phyloP scores from a whole-genome alignment of 2,888 invertebrate genomes.

The Acanthacorydalis orientalis region DNA sequence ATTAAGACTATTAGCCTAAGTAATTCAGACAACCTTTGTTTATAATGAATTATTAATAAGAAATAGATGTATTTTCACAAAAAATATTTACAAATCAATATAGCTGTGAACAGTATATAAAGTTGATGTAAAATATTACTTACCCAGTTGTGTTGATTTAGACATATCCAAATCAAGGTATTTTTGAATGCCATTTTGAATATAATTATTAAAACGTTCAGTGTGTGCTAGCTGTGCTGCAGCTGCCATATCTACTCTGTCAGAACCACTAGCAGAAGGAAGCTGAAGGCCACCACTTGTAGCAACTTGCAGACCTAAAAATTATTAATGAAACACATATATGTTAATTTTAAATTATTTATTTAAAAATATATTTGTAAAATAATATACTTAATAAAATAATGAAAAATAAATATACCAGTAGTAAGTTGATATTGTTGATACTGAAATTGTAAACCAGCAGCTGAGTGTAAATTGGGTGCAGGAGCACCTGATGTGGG shows the following conservation, averaged over 20 bases:
- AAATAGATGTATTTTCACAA: too few species aligned
- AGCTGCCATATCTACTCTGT: not conserved
- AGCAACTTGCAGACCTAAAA: constrained; percentile 25
- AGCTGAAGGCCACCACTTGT: constrained; percentile 15
- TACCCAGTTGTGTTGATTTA: constrained; percentile 23
- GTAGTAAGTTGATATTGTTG: constrained; percentile 20
- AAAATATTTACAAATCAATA: too few species aligned
- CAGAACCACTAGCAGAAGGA: constrained; percentile 4
- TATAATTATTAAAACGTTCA: constrained; percentile 16
- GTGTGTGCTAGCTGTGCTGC: not conserved
- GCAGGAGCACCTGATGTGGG: constrained; percentile 18
- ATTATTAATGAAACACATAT: not conserved
- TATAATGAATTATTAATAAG: too few species aligned
- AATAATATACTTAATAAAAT: not conserved
- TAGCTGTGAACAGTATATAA: too few species aligned
- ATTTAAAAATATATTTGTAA: not conserved
- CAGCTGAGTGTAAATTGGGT: constrained; percentile 16
- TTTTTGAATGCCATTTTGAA: constrained; percentile 24
- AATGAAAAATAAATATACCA: constrained; percentile 1
- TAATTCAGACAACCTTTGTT: too few species aligned
- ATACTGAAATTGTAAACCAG: constrained; percentile 16
- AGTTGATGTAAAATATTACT: constrained; percentile 1
- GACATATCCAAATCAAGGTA: constrained; percentile 6
- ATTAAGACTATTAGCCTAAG: too few species aligned
- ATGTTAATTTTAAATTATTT: too few species aligned